Conservation (phyloP, 2,113 vertebrate species). For the Chionis minor region DNA sequence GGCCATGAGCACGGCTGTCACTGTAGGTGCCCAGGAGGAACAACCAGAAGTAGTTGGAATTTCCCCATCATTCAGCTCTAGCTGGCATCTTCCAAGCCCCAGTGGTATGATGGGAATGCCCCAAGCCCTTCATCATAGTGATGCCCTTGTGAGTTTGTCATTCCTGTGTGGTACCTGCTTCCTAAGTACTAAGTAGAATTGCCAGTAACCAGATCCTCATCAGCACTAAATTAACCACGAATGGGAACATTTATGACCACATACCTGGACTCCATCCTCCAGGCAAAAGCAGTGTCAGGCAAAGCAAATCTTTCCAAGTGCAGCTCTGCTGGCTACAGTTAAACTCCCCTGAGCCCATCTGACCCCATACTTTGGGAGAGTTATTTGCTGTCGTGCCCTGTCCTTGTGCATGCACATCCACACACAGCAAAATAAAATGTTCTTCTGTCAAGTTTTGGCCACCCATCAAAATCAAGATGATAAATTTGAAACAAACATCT, state of each 20-base stretch:
- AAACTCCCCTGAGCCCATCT: not conserved
- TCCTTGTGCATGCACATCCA: not conserved
- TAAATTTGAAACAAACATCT: slow-evolving; percentile 51
- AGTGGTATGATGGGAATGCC: not conserved
- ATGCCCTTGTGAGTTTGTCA: not conserved
- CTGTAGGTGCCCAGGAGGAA: not conserved
- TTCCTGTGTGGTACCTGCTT: not conserved
- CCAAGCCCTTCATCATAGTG: not conserved
- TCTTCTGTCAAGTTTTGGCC: slow-evolving; percentile 29
- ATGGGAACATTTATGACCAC: not conserved
- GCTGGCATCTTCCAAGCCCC: not conserved
- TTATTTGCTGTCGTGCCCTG: not conserved
- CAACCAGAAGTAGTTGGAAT: not conserved
- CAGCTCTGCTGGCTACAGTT: not conserved
- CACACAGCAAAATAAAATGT: slow-evolving; percentile 54
- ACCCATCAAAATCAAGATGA: slow-evolving; percentile 44
- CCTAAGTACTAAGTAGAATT: not conserved
- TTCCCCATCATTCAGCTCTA: not conserved
- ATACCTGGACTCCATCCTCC: not conserved
- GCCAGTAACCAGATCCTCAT: not conserved
- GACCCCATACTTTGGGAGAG: not conserved
- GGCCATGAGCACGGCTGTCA: not conserved
- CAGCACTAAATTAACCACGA: not conserved
- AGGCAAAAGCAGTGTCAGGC: not conserved
- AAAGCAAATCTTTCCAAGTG: not conserved